These are phyloP conservation scores for Micropoecilia bifurca DNA, from an alignment of 2,797 vertebrate species.

Conservation along the genomic window DNA sequence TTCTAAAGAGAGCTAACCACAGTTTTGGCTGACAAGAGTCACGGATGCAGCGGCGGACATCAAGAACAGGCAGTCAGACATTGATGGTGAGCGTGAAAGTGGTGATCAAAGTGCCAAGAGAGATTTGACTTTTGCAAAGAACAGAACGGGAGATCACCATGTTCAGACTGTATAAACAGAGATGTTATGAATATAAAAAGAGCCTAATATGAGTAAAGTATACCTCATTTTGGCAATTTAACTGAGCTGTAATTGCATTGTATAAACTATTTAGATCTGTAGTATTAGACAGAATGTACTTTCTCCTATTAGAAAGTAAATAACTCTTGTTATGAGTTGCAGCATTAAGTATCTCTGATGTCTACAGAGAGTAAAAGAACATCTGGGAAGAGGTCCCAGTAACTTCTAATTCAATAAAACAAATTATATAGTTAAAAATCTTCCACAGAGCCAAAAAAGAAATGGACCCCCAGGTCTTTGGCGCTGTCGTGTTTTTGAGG, in stretches of 20 bases:
- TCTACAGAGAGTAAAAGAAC: background rate
- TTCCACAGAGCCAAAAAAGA: background rate
- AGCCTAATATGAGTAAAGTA: background rate
- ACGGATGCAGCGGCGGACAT: slow-evolving; percentile 27
- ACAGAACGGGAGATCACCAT: background rate
- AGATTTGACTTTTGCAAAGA: background rate
- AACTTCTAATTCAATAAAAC: background rate
- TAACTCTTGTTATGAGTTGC: background rate
- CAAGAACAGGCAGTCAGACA: background rate
- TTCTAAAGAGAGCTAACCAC: slow-evolving; percentile 38
- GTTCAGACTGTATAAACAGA: background rate
- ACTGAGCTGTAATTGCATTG: background rate
- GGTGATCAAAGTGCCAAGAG: background rate
- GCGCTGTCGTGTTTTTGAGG: background rate
- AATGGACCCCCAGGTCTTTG: background rate
- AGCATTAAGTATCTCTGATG: background rate
- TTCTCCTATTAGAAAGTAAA: background rate
- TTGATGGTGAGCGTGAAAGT: background rate
- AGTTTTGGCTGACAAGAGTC: slow-evolving; percentile 40
- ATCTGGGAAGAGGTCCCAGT: background rate
- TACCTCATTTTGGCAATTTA: background rate
- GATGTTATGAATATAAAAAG: slow-evolving; percentile 1
- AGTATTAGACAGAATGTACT: background rate
- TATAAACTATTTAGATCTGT: background rate
- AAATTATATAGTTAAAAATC: background rate